phyloP scores from a whole-genome alignment of 2,113 vertebrate genomes.

The Epinephelus moara region DNA sequence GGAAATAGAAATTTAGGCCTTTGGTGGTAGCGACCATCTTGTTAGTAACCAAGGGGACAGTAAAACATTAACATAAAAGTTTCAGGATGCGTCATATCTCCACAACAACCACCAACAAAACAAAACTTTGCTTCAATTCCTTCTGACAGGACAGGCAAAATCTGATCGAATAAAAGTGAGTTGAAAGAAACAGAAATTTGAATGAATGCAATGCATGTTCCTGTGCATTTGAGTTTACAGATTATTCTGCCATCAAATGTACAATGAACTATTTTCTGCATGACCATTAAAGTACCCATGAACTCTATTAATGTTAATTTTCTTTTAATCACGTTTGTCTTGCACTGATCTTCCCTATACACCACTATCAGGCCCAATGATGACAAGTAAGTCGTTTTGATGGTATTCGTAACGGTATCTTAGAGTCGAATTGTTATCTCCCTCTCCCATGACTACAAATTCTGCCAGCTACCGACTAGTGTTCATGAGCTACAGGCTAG shows the following conservation, averaged over 20 bases:
- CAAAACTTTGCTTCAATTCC: not conserved
- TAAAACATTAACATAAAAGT: not conserved
- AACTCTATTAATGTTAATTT: no score
- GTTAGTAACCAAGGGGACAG: not conserved
- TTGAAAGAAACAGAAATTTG: not conserved
- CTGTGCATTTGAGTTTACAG: not conserved
- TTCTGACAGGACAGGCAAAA: not conserved
- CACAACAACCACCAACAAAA: not conserved
- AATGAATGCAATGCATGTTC: not conserved
- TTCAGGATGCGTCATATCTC: slow-evolving; percentile 1
- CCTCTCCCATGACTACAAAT: no score
- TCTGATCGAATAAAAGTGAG: not conserved
- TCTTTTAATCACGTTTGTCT: no score
- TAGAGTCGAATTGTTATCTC: no score
- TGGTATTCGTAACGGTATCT: no score
- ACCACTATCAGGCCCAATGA: no score
- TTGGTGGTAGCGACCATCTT: not conserved
- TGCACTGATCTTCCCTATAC: no score
- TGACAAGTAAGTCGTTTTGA: no score
- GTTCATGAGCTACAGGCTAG: no score
- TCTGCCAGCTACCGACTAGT: no score
- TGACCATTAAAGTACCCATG: no score
- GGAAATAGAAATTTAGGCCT: not conserved
- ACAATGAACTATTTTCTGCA: not conserved
- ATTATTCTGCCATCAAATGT: not conserved